Percentiles rank a stretch among this genome's conserved stretches.
Evolutionary conservation across 2,797 vertebrate genomes (phyloP).

Genomic region (Kryptopterus vitreolus): DNA sequence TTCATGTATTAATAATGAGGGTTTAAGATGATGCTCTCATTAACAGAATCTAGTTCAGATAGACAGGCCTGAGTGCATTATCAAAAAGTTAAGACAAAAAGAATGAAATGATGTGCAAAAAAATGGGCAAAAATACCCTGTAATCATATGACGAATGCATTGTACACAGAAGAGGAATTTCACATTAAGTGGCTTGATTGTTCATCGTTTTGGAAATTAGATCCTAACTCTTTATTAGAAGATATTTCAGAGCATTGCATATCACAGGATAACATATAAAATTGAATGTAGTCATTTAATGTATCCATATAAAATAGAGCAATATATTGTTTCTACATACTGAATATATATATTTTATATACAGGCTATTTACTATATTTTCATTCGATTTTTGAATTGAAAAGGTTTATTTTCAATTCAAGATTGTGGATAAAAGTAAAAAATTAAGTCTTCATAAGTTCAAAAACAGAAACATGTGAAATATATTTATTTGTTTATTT

Average conservation of each 20-base stretch:
- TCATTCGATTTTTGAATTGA: background rate
- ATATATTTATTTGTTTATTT: background rate
- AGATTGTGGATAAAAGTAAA: background rate
- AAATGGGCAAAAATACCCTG: background rate
- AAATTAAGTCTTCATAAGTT: background rate
- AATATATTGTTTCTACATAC: background rate
- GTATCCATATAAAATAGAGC: background rate
- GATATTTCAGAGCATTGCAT: background rate
- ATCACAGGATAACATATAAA: background rate
- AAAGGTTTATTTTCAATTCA: background rate
- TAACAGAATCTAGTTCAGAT: constrained; percentile 55
- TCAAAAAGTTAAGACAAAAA: constrained; percentile 63
- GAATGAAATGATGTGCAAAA: background rate
- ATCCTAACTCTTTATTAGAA: background rate
- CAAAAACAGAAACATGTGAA: background rate
- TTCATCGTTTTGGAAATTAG: background rate
- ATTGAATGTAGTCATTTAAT: background rate
- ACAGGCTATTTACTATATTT: background rate
- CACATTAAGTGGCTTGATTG: background rate
- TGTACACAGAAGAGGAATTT: background rate
- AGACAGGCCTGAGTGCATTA: constrained; percentile 30
- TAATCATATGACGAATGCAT: too few species aligned
- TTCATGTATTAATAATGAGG: constrained; percentile 72
- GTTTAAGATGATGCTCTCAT: constrained; percentile 63
- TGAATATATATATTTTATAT: background rate